phyloP scores from a whole-genome alignment of 2,113 vertebrate species.

The Sturnira hondurensis region DNA sequence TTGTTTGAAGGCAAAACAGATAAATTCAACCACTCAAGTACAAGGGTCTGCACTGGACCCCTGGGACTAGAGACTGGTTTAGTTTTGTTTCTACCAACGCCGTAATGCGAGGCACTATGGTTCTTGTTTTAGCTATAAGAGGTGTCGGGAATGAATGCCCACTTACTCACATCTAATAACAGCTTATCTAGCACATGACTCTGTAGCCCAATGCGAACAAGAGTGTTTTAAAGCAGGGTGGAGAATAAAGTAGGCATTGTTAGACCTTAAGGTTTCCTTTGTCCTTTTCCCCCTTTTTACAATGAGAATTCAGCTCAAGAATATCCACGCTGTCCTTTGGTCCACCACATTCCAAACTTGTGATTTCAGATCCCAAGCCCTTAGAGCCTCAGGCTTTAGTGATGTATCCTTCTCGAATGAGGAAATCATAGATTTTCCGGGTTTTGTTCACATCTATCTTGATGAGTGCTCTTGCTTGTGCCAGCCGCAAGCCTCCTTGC shows the following conservation, averaged over 20 bases:
- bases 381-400: slow-evolving; percentile 87
- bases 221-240: slow-evolving; percentile 44
- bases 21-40: slow-evolving; percentile 8
- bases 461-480: slow-evolving; percentile 96
- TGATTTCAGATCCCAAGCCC: slow-evolving; percentile 13
- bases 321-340: slow-evolving; percentile 59
- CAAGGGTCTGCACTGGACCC: background rate
- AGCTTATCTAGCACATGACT: slow-evolving; percentile 45
- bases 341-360: slow-evolving; percentile 53
- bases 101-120: slow-evolving; percentile 49
- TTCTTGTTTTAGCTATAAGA: slow-evolving; percentile 55
- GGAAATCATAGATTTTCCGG: slow-evolving; percentile 98
- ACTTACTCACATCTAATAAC: slow-evolving; percentile 62
- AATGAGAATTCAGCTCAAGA: slow-evolving; percentile 34
- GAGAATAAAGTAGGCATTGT: slow-evolving; percentile 55
- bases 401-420: slow-evolving; percentile 97
- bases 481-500: slow-evolving; percentile 94
- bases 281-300: slow-evolving; percentile 60
- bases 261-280: slow-evolving; percentile 56
- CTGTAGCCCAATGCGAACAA: slow-evolving; percentile 51
- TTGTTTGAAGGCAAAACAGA: slow-evolving; percentile 30
- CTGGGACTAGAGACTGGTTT: background rate
- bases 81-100: slow-evolving; percentile 50
- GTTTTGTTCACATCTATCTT: slow-evolving; percentile 99
- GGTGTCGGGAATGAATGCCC: slow-evolving; percentile 68